Evolutionary conservation across 1,140 invertebrate species (phyloP), one percentile per base, ranked within the genome.

Genomic region (Hydropsyche tenuis): DNA sequence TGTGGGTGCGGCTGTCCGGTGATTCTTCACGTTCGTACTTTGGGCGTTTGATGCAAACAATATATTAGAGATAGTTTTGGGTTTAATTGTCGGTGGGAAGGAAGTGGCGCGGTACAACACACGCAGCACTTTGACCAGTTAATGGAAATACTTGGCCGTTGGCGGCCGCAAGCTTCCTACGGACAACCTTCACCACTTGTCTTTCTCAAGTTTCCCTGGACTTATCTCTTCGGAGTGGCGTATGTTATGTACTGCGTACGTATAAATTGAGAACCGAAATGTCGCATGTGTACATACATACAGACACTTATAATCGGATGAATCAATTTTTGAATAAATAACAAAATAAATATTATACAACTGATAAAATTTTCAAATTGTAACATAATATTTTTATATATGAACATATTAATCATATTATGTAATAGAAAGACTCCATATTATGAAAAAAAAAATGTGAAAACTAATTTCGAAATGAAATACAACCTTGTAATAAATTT

Each of bases 131-230:
- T 70, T 64, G 72, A 63, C 65, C 42, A 62, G 65, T 72, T 76
- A 76, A 76, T 76, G 72, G 75, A 73, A 73, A 75, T 70, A 68
- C 51, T 73, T 72, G 65, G 66, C 63, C 66, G 75, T 71, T 30
- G 45, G 62, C 45, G 75, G 75, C 75, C 72, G 62, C 72, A 76
- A 56, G 62, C 72, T 65, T 30, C 60, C 42, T 46, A 46, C 48
- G 45, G 69, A 76, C 75, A 73, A 76, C 75, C 75, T 73, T 76
- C 72, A 60, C 66, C 75, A 73, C 75, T 60, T 60, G 56, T 60
- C 56, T 60, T 60, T 60, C 56, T 60, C 56, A 60, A 60, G 56
- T 45, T 70, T 70, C 68, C 63, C 43, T 65, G 63, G 43, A 65
- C 63, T 65, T 65, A 60, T 60, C 56, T 60, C 56, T 60, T 22